Conservation (phyloP, 2,113 vertebrate species). For the Emydura subglobosa region DNA sequence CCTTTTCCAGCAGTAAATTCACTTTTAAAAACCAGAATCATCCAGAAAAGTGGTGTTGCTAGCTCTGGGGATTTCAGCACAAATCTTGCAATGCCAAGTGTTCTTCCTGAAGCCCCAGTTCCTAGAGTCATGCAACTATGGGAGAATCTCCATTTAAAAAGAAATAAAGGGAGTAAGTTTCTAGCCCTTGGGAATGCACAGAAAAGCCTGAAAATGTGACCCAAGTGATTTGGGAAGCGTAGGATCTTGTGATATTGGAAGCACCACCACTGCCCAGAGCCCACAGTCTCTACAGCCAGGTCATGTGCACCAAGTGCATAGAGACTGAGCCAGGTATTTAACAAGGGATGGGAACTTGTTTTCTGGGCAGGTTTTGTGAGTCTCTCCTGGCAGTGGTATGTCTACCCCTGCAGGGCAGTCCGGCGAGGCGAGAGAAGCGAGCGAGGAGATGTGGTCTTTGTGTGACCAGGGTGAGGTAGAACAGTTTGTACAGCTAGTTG, state of each 20-base stretch:
- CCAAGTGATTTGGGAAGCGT: fast-evolving
- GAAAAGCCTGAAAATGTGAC: not conserved
- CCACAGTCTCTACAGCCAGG: fast-evolving
- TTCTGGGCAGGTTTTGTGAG: not conserved
- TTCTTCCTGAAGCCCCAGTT: not conserved
- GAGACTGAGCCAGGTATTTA: fast-evolving
- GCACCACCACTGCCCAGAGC: not conserved
- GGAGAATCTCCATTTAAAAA: not conserved
- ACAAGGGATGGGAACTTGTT: fast-evolving
- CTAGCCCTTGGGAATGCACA: not conserved
- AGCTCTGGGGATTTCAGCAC: not conserved
- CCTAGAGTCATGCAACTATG: fast-evolving
- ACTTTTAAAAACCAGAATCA: fast-evolving
- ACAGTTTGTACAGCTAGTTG: fast-evolving
- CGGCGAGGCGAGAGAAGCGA: too few relatives aligned
- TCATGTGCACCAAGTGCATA: not conserved
- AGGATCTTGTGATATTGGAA: not conserved
- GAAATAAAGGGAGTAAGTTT: not conserved
- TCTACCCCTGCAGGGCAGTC: not conserved
- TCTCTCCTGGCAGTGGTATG: not conserved
- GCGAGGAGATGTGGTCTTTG: not conserved
- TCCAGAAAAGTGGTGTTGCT: fast-evolving
- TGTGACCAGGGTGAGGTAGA: fast-evolving
- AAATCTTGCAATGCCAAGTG: fast-evolving
- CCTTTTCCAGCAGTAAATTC: not conserved